A percentile compares a stretch with the other conserved stretches of the same genome.
Conservation (phyloP, 2,888 invertebrate species). For the Dexiosoma caninum region DNA sequence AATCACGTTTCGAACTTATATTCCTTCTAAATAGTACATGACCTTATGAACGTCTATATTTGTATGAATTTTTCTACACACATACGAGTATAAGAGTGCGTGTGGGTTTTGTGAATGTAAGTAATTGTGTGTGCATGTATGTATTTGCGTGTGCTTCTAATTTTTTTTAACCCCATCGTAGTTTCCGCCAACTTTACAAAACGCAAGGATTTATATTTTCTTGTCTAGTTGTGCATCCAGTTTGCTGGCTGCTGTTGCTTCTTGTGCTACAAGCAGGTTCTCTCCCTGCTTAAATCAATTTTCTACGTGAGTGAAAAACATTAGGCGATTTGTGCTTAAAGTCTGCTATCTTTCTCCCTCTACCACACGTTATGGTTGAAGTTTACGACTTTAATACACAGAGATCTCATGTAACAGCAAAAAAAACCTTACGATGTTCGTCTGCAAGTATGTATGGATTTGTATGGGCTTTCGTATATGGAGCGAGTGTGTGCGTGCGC, state of each 20-base stretch:
- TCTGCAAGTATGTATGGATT: neutral
- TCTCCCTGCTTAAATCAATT: conserved; percentile 51
- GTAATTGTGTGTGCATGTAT: neutral
- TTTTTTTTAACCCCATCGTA: neutral
- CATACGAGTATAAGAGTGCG: too few relatives aligned
- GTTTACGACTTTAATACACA: conserved; percentile 13
- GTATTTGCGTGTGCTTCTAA: too few relatives aligned
- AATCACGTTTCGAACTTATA: neutral
- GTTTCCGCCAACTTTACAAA: neutral
- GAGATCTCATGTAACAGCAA: neutral
- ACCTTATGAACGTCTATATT: too few relatives aligned
- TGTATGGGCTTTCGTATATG: neutral
- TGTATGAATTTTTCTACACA: too few relatives aligned
- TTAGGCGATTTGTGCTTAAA: conserved; percentile 11
- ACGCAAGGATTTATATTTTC: neutral
- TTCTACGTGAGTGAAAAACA: conserved; percentile 55
- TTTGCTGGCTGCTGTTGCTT: neutral
- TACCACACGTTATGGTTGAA: neutral
- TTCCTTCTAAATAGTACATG: neutral
- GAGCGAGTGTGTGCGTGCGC: too few relatives aligned
- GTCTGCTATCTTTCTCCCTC: neutral
- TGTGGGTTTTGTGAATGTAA: too few relatives aligned
- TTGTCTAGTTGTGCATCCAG: neutral
- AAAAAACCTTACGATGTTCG: neutral
- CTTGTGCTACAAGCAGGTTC: conserved; percentile 18